Percentiles rank a stretch among this genome's conserved stretches.
Evolutionary conservation across 2,888 invertebrate genomes (phyloP).

Genomic region (Apantesis nais): DNA sequence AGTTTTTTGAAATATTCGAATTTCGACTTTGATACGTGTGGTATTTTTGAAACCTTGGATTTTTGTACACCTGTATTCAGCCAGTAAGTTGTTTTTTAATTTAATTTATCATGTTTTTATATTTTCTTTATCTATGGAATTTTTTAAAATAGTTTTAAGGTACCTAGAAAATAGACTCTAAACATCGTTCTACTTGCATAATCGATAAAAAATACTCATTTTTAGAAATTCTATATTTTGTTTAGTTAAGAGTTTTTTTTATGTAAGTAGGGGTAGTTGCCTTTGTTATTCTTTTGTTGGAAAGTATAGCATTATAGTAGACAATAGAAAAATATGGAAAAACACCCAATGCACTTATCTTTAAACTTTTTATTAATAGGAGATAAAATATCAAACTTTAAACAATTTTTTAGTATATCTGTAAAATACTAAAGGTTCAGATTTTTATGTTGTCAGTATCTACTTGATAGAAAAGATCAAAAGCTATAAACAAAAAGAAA

Average conservation of each 20-base stretch:
- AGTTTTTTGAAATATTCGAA: slow-evolving; percentile 30
- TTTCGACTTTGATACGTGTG: slow-evolving; percentile 33
- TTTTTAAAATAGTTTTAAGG: slow-evolving; percentile 25
- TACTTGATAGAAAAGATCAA: slow-evolving; percentile 10
- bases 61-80: slow-evolving; percentile 33
- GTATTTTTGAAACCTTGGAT: slow-evolving; percentile 43
- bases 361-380: background rate
- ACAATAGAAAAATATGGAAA: background rate
- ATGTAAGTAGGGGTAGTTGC: no score
- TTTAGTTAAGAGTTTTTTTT: no score
- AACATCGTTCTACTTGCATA: background rate
- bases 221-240: background rate
- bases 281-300: background rate
- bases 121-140: slow-evolving; percentile 26
- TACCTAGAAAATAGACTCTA: background rate
- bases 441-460: background rate
- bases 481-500: no score
- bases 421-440: no score
- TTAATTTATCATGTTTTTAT: slow-evolving; percentile 1
- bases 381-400: background rate
- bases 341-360: background rate
- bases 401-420: background rate
- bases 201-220: background rate
- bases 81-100: slow-evolving; percentile 36
- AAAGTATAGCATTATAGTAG: background rate